Conservation (phyloP, 1,140 invertebrate species). For the Philopotamus ludificatus region DNA sequence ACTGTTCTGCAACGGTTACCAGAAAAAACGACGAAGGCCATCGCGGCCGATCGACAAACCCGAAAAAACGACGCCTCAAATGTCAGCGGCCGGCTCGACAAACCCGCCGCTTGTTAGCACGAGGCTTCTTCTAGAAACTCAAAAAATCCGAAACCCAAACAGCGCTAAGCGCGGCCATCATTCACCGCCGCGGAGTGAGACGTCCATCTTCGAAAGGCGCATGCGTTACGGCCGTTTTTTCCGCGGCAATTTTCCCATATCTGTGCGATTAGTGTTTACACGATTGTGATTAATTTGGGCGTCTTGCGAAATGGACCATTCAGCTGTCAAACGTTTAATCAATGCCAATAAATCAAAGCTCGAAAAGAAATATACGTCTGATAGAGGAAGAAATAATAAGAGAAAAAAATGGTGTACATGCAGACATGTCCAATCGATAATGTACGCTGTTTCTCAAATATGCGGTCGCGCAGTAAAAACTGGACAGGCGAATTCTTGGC, state of each 20-base stretch:
- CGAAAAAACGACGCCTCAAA: too few relatives aligned
- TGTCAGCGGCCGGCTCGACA: too few relatives aligned
- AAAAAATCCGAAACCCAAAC: too few relatives aligned
- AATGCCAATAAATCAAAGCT: slow-evolving; percentile 4
- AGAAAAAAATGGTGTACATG: slow-evolving; percentile 5
- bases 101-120: neutral
- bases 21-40: neutral
- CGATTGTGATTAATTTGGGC: slow-evolving; percentile 2
- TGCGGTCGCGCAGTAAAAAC: too few relatives aligned
- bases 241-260: slow-evolving; percentile 4
- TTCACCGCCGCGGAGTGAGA: too few relatives aligned
- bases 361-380: neutral
- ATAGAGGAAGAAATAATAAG: neutral
- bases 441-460: neutral
- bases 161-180: too few relatives aligned
- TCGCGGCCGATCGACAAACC: neutral
- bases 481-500: too few relatives aligned
- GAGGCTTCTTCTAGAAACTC: neutral
- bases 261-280: slow-evolving; percentile 11
- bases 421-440: neutral
- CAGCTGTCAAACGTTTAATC: slow-evolving; percentile 16
- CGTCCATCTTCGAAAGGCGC: too few relatives aligned
- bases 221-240: too few relatives aligned
- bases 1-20: neutral
- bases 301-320: slow-evolving; percentile 6